Conservation (phyloP, 1,140 invertebrate species). For the Aphaenogaster rudis region DNA sequence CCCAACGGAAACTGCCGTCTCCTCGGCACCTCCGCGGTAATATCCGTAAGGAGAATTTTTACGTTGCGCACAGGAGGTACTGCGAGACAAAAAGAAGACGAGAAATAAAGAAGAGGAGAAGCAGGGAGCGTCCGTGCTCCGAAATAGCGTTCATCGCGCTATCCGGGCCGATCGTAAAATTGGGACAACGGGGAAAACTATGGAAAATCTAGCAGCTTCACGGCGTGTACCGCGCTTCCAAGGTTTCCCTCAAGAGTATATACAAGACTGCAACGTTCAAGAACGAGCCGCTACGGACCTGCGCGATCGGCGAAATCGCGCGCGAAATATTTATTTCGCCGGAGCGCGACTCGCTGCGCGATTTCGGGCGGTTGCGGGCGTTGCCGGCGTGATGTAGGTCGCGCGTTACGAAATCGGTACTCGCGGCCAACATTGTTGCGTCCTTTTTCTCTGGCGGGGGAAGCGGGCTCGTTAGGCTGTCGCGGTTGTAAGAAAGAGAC, state of each 20-base stretch:
- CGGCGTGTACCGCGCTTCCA: slow-evolving; percentile 9
- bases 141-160: slow-evolving; percentile 63
- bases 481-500: slow-evolving; percentile 9
- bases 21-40: slow-evolving; percentile 40
- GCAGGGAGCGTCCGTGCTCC: slow-evolving; percentile 4
- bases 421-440: slow-evolving; percentile 61
- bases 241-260: neutral
- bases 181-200: slow-evolving; percentile 37
- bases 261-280: neutral
- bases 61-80: slow-evolving; percentile 11
- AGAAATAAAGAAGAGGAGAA: neutral
- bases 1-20: slow-evolving; percentile 41
- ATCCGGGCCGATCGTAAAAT: slow-evolving; percentile 53
- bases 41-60: slow-evolving; percentile 54
- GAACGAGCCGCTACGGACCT: neutral
- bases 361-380: slow-evolving; percentile 34
- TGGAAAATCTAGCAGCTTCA: slow-evolving; percentile 51
- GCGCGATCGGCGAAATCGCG: slow-evolving; percentile 10
- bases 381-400: slow-evolving; percentile 53
- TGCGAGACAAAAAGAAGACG: neutral
- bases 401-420: slow-evolving; percentile 50
- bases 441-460: slow-evolving; percentile 37
- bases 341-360: neutral
- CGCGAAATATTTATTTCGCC: slow-evolving; percentile 18
- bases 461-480: slow-evolving; percentile 1